Evolutionary conservation across 2,888 invertebrate species (phyloP).

Genomic region (Parapristionchus giblindavisi): DNA sequence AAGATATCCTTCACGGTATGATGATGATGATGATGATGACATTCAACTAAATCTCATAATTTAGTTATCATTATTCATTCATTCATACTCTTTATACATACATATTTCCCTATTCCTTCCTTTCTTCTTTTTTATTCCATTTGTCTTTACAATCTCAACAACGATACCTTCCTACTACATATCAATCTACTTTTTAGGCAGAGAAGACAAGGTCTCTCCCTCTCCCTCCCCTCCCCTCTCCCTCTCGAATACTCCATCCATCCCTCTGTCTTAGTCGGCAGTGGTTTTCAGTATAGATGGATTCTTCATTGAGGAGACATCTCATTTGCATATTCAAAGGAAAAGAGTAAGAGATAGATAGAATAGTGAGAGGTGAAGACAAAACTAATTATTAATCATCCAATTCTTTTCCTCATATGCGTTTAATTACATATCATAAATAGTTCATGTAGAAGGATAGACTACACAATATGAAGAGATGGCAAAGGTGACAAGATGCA

Average conservation of each 20-base stretch:
- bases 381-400: no score
- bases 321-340: background rate
- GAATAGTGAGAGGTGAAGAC: no score
- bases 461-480: no score
- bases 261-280: background rate
- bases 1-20: conserved; percentile 75
- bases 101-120: background rate
- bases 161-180: conserved; percentile 3
- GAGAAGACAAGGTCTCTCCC: background rate
- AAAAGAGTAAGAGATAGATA: no score
- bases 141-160: no score
- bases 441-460: no score
- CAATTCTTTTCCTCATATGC: no score
- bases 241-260: background rate
- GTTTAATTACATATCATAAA: no score
- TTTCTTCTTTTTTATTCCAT: background rate
- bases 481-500: no score
- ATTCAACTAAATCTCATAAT: background rate
- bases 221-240: background rate
- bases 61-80: background rate
- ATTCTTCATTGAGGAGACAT: background rate
- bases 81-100: no score
- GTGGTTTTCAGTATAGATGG: background rate
- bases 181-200: conserved; percentile 1
- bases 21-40: background rate